phyloP scores from a whole-genome alignment of 2,113 vertebrate genomes.

The Callaeas wilsoni region DNA sequence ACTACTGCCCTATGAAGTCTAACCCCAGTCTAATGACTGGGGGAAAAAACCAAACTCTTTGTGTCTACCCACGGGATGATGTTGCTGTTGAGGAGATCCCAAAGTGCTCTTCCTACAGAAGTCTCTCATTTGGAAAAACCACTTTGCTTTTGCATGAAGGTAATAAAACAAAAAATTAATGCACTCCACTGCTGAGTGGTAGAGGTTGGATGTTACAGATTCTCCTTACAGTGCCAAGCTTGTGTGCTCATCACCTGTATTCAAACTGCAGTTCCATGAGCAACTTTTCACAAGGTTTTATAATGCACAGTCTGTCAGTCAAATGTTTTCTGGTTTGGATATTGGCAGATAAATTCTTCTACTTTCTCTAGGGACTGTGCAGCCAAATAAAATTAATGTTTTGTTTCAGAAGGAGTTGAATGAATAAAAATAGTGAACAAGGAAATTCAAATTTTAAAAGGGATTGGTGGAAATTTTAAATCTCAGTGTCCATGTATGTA shows the following conservation, averaged over 20 bases:
- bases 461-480: neutral
- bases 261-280: neutral
- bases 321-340: neutral
- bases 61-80: neutral
- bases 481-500: fast-evolving
- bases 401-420: neutral
- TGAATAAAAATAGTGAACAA: neutral
- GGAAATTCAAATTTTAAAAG: neutral
- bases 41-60: neutral
- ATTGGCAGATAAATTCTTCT: neutral
- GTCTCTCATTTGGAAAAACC: neutral
- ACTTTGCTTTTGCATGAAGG: neutral
- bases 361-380: neutral
- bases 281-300: neutral
- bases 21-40: neutral
- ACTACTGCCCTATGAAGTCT: neutral
- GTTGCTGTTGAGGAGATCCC: neutral
- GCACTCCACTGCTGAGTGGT: neutral
- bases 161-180: neutral
- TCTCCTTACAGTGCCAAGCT: neutral
- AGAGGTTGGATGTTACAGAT: neutral
- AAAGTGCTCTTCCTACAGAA: neutral
- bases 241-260: neutral
- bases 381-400: neutral
- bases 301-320: neutral